These are phyloP conservation scores for Alectoris magna DNA, from an alignment of 2,797 vertebrate species.

Conservation along the genomic window DNA sequence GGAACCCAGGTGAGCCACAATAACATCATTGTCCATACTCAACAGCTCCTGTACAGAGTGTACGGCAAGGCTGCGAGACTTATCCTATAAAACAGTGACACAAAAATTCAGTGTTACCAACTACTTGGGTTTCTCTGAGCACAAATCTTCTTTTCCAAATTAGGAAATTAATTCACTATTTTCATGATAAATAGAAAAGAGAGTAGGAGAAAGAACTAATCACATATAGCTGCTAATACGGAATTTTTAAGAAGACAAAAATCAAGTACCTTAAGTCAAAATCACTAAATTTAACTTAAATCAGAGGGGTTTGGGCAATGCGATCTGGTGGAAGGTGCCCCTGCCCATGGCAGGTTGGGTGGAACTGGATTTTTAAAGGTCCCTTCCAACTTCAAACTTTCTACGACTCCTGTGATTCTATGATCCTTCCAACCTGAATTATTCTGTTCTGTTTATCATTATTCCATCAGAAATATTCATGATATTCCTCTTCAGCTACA, in stretches of 20 bases:
- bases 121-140: neutral
- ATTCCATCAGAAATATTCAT: neutral
- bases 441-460: neutral
- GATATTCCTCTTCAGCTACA: neutral
- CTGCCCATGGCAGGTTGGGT: neutral
- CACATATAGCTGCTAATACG: neutral
- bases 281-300: neutral
- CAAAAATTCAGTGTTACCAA: neutral
- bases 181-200: neutral
- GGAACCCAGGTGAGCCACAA: conserved; percentile 86
- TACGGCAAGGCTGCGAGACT: conserved; percentile 88
- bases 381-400: neutral
- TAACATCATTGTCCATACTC: conserved; percentile 81
- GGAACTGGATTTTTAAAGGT: neutral
- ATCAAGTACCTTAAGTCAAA: neutral
- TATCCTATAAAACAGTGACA: conserved; percentile 84
- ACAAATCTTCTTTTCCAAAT: neutral
- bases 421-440: neutral
- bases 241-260: neutral
- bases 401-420: neutral
- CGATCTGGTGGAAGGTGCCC: neutral
- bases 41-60: conserved; percentile 82
- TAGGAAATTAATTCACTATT: neutral
- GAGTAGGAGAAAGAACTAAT: neutral
- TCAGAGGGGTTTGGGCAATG: neutral